Conservation (phyloP, 2,113 vertebrate genomes). For the Phalacrocorax aristotelis region DNA sequence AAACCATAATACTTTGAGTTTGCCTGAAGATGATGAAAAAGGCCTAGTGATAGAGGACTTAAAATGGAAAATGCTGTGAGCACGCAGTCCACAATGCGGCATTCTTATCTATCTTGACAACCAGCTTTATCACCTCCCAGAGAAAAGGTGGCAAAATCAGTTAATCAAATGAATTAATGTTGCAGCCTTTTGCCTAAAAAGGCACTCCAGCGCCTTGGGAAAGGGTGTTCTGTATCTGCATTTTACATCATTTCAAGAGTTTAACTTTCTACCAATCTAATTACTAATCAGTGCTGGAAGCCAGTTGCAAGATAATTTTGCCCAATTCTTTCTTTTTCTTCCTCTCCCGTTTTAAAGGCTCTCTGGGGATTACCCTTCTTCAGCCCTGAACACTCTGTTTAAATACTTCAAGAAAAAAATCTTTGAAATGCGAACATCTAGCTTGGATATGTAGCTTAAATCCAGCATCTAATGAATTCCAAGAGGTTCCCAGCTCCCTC, state of each 20-base stretch:
- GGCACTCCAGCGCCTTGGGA: background rate
- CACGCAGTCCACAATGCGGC: background rate
- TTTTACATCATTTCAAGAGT: background rate
- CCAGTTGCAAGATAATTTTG: background rate
- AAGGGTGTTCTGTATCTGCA: background rate
- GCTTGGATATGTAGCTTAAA: background rate
- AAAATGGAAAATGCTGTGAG: background rate
- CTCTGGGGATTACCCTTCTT: background rate
- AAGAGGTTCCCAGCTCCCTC: background rate
- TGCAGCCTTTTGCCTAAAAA: background rate
- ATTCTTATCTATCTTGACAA: background rate
- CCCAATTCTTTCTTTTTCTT: background rate
- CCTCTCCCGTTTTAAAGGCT: background rate
- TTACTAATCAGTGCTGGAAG: background rate
- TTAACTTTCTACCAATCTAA: background rate
- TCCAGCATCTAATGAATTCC: background rate
- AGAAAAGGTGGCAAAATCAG: slow-evolving; percentile 6
- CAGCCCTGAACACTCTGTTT: background rate
- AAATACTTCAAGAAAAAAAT: background rate
- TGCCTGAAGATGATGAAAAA: background rate
- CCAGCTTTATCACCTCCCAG: background rate
- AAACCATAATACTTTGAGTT: background rate
- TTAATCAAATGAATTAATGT: background rate
- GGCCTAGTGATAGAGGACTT: background rate
- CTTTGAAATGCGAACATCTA: background rate